Conservation (phyloP, 2,888 invertebrate genomes). For the Polymixis flavicincta region DNA sequence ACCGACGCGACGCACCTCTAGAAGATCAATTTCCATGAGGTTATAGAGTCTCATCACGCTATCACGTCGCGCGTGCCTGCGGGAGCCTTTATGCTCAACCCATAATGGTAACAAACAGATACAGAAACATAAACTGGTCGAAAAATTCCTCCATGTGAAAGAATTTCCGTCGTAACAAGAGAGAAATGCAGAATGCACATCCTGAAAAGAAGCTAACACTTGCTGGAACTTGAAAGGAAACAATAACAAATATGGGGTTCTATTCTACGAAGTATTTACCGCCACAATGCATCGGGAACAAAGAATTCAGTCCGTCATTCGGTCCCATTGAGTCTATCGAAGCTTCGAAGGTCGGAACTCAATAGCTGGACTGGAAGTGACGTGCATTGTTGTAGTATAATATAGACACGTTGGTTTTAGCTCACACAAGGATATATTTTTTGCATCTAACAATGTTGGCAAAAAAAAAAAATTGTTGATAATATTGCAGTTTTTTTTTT, state of each 20-base stretch:
- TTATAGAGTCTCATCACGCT: too few relatives aligned
- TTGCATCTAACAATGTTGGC: slow-evolving; percentile 19
- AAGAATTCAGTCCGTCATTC: slow-evolving; percentile 47
- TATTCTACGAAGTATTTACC: slow-evolving; percentile 26
- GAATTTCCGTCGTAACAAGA: background rate
- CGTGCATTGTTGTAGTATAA: slow-evolving; percentile 42
- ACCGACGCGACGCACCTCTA: too few relatives aligned
- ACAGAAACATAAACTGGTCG: background rate
- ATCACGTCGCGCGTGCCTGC: too few relatives aligned
- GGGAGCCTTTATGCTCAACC: background rate
- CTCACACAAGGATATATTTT: slow-evolving; percentile 20
- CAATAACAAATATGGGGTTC: slow-evolving; percentile 29
- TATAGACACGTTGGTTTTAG: slow-evolving; percentile 42
- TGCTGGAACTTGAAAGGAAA: slow-evolving; percentile 2
- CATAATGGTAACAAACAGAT: background rate
- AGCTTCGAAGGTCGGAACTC: slow-evolving; percentile 45
- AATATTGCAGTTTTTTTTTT: slow-evolving; percentile 7
- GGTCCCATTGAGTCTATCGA: slow-evolving; percentile 34
- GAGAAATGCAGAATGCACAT: slow-evolving; percentile 12
- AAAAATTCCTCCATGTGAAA: background rate
- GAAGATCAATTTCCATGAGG: too few relatives aligned
- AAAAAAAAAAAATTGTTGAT: too few relatives aligned
- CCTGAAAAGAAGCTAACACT: slow-evolving; percentile 16
- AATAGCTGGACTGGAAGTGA: slow-evolving; percentile 37
- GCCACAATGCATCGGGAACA: slow-evolving; percentile 43